phyloP scores from a whole-genome alignment of 2,888 invertebrate genomes.

The Diplazon laetatorius region DNA sequence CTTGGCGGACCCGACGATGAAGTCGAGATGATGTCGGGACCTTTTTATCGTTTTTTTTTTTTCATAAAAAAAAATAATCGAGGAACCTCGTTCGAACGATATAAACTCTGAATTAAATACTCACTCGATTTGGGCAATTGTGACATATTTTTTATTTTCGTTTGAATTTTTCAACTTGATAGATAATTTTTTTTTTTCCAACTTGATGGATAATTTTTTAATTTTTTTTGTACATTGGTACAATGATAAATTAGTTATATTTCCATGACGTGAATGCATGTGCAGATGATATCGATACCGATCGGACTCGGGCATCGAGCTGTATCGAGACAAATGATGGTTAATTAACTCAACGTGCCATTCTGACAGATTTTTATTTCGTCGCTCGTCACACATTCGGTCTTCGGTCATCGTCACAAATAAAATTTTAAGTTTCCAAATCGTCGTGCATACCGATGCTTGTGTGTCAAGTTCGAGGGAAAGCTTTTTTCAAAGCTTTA shows the following conservation, averaged over 20 bases:
- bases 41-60: no score
- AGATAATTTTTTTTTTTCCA: not conserved
- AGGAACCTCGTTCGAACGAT: not conserved
- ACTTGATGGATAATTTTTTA: not conserved
- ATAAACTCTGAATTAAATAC: not conserved
- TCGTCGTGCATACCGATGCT: slow-evolving; percentile 24
- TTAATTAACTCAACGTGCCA: slow-evolving; percentile 19
- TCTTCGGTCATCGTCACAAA: not conserved
- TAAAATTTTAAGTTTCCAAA: slow-evolving; percentile 49
- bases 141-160: slow-evolving; percentile 7
- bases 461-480: not conserved
- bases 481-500: slow-evolving; percentile 44
- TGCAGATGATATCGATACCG: not conserved
- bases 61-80: slow-evolving; percentile 9
- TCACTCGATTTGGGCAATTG: slow-evolving; percentile 35
- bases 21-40: slow-evolving; percentile 59
- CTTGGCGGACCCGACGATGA: slow-evolving; percentile 75
- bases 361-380: slow-evolving; percentile 43
- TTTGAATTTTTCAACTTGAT: slow-evolving; percentile 24
- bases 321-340: slow-evolving; percentile 52
- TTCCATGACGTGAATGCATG: slow-evolving; percentile 31
- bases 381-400: slow-evolving; percentile 6
- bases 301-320: slow-evolving; percentile 18
- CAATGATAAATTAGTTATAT: slow-evolving; percentile 13
- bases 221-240: not conserved